Evolutionary conservation across 1,140 invertebrate genomes (phyloP), one percentile per base, ranked within the genome.

Genomic region (Saccostrea echinata): DNA sequence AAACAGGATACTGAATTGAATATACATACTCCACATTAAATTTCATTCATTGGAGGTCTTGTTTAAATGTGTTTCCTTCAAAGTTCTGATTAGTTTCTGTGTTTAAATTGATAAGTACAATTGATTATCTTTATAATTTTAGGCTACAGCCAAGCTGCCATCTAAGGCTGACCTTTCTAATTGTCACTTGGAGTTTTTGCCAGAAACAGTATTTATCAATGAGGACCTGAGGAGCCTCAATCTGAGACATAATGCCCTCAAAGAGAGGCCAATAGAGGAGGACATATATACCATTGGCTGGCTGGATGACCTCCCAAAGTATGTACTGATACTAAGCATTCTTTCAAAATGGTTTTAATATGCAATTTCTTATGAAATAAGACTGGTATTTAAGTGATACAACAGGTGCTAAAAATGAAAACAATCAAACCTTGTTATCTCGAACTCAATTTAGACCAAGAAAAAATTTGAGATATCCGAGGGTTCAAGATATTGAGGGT

Each of bases 281-380:
- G 94, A 95, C 61, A 94, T 94, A 84, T 94, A 94, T 88, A 95
- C 92, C 24, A 94, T 95, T n/a, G 94, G 94, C 24, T 94, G 94
- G 94, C 84, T 94, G 13, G 94, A 94, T 89, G 94, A 94, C 84
- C 87, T 94, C 12, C 91, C 91, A n/a, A 93, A 91, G 92, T 93
- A 88, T 53, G 84, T 30, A 27, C 53, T n/a, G 33, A 33, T 33
- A 3, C 64, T 9, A 33, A 21, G 16, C 4, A 16, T 0, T 30
- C 81, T 18, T 43, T 43, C 35, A 1, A 43, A 43, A 43, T 85
- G n/a, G 24, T 33, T 76, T 76, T 9, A 76, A 8, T 30, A 43
- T 30, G 11, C 11, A 33, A 16, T 35, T 21, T 71, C 18, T 27
- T 11, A 33, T 33, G n/a, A 71, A 21, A 27, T 21, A 21, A n/a